Evolutionary conservation across 2,113 vertebrate genomes (phyloP).

Genomic region (Mystacornis crossleyi): DNA sequence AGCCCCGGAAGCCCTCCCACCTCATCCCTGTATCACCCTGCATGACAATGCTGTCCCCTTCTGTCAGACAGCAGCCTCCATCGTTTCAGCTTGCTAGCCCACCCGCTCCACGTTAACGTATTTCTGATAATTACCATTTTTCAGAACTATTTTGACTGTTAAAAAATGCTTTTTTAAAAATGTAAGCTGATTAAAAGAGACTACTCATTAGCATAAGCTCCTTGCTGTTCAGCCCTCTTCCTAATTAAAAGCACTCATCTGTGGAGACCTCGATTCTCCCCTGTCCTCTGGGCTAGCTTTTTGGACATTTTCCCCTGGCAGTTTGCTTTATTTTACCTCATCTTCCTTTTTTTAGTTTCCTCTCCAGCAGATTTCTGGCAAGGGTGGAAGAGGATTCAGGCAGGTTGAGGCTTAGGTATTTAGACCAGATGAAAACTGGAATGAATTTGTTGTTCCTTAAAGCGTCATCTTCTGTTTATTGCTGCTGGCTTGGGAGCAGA

Average conservation of each 20-base stretch:
- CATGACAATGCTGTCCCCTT: not conserved
- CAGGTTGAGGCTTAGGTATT: constrained; percentile 26
- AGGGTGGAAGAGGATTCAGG: not conserved
- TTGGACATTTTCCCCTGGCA: constrained; percentile 80
- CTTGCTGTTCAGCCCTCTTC: constrained; percentile 83
- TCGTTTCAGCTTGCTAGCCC: constrained; percentile 39
- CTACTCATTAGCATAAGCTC: constrained; percentile 91
- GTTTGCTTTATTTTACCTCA: constrained; percentile 64
- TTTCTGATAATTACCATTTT: constrained; percentile 81
- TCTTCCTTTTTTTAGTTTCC: constrained; percentile 50
- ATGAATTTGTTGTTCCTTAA: constrained; percentile 2
- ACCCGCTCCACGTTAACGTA: constrained; percentile 41
- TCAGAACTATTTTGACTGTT: constrained; percentile 80
- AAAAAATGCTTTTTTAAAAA: constrained; percentile 75
- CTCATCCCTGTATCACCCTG: rapidly evolving
- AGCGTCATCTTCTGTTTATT: not conserved
- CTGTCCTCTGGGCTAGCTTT: constrained; percentile 69
- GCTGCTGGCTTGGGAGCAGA: not conserved
- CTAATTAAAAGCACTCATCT: constrained; percentile 98
- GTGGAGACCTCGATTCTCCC: constrained; percentile 84
- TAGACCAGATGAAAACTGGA: not conserved
- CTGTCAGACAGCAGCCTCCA: constrained; percentile 20
- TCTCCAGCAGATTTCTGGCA: constrained; percentile 34
- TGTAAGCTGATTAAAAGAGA: constrained; percentile 91
- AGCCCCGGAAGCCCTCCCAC: not conserved